These are phyloP conservation scores for Harpagus bidentatus DNA, from an alignment of 2,113 vertebrate species.

Conservation along the genomic window DNA sequence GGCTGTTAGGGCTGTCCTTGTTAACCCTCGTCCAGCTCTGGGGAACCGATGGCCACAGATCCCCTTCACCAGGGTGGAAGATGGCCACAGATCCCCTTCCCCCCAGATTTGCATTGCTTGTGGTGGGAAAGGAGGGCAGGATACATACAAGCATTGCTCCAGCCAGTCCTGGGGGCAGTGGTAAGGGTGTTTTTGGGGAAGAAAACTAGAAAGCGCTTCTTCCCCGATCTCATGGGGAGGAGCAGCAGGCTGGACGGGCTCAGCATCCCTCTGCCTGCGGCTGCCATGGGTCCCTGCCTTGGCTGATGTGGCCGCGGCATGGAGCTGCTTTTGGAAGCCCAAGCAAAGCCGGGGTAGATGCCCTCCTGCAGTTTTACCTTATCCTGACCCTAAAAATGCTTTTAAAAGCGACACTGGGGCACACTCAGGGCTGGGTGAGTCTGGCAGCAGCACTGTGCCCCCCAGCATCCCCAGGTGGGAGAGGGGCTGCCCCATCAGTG, in stretches of 20 bases:
- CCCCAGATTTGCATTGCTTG: too few relatives aligned
- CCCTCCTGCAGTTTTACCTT: neutral
- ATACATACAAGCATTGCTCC: too few relatives aligned
- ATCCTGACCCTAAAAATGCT: neutral
- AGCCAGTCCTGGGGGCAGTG: neutral
- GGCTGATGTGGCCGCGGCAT: accelerated
- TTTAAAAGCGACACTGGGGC: neutral
- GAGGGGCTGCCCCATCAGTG: neutral
- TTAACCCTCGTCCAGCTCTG: too few relatives aligned
- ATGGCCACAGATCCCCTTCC: neutral
- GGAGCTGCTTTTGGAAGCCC: neutral
- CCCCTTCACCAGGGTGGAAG: neutral
- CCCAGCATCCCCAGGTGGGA: neutral
- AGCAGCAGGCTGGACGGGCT: neutral
- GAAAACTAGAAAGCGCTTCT: neutral
- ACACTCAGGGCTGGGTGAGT: neutral
- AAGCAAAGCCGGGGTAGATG: accelerated
- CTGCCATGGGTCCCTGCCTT: neutral
- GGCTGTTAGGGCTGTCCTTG: neutral
- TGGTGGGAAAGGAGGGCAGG: too few relatives aligned
- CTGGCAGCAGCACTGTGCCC: neutral
- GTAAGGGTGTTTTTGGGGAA: neutral
- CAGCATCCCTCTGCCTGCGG: too few relatives aligned
- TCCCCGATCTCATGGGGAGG: neutral
- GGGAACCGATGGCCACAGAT: neutral